Percentiles rank a stretch among this genome's conserved stretches.
Conservation (phyloP, 1,140 invertebrate species). For the Elymnias hypermnestra region DNA sequence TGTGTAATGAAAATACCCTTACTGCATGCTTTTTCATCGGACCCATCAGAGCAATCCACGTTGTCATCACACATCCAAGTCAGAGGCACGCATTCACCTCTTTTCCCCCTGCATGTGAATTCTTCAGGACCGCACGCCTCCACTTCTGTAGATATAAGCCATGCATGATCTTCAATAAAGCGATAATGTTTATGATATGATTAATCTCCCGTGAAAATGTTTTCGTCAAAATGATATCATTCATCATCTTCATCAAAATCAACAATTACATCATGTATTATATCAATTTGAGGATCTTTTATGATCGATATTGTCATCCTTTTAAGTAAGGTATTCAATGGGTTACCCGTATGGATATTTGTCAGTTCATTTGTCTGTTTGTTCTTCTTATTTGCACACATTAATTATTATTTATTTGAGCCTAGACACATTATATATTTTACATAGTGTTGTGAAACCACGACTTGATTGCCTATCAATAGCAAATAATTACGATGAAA, state of each 20-base stretch:
- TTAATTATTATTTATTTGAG: too few species aligned
- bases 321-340: too few species aligned
- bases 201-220: neutral
- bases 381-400: too few species aligned
- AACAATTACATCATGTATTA: neutral
- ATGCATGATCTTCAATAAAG: constrained; percentile 33
- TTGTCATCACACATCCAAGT: constrained; percentile 95
- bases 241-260: neutral
- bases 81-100: constrained; percentile 90
- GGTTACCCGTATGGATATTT: too few species aligned
- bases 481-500: constrained; percentile 9
- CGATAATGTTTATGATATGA: constrained; percentile 5
- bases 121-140: constrained; percentile 90
- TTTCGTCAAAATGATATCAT: neutral
- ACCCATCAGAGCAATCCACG: constrained; percentile 90
- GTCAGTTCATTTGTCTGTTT: too few species aligned
- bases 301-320: too few species aligned
- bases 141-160: constrained; percentile 79
- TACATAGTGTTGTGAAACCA: too few species aligned
- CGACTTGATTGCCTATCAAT: constrained; percentile 17
- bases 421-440: too few species aligned
- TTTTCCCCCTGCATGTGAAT: constrained; percentile 87
- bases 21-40: constrained; percentile 93
- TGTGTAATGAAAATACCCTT: constrained; percentile 73
- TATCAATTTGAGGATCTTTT: too few species aligned